Conservation (phyloP, 2,797 vertebrate genomes). For the Myripristis murdjan region DNA sequence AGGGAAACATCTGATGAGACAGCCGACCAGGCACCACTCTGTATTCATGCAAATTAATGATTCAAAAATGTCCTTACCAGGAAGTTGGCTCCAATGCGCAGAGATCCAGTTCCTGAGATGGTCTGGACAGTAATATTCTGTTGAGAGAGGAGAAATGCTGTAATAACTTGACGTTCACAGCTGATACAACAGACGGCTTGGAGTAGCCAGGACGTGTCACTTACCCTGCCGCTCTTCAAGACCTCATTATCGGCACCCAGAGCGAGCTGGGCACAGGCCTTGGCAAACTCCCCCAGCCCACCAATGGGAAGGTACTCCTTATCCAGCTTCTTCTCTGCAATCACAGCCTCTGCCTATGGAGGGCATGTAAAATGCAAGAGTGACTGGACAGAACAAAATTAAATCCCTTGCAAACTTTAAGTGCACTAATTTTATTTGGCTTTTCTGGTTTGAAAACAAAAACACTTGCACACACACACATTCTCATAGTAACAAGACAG, state of each 20-base stretch:
- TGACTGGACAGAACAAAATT: background rate
- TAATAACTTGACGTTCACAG: background rate
- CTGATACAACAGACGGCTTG: background rate
- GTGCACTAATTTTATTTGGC: background rate
- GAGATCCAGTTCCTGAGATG: slow-evolving; percentile 97
- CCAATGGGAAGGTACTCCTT: slow-evolving; percentile 95
- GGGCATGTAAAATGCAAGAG: slow-evolving; percentile 13
- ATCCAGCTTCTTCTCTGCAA: slow-evolving; percentile 93
- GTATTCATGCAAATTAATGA: background rate
- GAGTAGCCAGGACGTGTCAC: slow-evolving; percentile 40
- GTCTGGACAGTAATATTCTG: slow-evolving; percentile 96
- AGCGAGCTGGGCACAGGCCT: slow-evolving; percentile 92
- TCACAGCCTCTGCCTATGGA: slow-evolving; percentile 91
- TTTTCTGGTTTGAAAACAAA: background rate
- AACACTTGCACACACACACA: background rate
- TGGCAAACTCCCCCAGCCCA: slow-evolving; percentile 92
- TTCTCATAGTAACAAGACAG: slow-evolving; percentile 5
- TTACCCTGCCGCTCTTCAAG: slow-evolving; percentile 93
- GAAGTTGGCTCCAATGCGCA: slow-evolving; percentile 94
- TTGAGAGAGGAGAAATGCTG: slow-evolving; percentile 29
- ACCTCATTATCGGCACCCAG: slow-evolving; percentile 92
- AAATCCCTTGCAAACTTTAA: background rate
- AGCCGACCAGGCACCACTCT: background rate
- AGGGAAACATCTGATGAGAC: slow-evolving; percentile 12
- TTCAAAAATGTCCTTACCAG: slow-evolving; percentile 85